Conservation (phyloP, 2,888 invertebrate species). For the Autographa gamma region DNA sequence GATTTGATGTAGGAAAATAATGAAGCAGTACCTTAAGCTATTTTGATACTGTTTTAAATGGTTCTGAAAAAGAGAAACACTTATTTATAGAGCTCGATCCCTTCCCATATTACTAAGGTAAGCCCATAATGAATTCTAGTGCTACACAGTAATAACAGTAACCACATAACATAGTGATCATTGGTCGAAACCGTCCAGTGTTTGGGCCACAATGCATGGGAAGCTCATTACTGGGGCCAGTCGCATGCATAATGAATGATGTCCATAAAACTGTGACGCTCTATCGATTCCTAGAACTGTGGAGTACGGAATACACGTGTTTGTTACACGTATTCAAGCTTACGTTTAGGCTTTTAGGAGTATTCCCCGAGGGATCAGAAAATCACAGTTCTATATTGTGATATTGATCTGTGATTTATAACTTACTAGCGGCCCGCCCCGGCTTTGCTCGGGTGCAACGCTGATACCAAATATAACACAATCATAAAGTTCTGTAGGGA, state of each 20-base stretch:
- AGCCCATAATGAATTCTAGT: conserved; percentile 8
- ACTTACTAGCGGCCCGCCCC: no score
- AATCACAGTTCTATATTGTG: background rate
- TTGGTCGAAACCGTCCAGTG: conserved; percentile 27
- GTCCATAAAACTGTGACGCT: conserved; percentile 60
- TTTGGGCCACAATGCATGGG: conserved; percentile 58
- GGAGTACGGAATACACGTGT: conserved; percentile 16
- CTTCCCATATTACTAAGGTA: background rate
- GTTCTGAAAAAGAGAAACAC: no score
- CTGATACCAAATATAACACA: no score
- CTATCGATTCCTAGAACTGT: conserved; percentile 48
- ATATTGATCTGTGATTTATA: no score
- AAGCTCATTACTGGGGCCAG: conserved; percentile 62
- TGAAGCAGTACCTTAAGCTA: no score
- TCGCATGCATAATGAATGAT: conserved; percentile 69
- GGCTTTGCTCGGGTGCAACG: no score
- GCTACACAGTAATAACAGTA: conserved; percentile 14
- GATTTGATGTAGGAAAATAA: no score
- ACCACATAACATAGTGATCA: conserved; percentile 20
- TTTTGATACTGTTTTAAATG: no score
- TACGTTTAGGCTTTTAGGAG: background rate
- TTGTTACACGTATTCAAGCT: conserved; percentile 2
- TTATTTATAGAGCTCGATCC: no score
- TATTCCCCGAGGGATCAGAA: background rate
- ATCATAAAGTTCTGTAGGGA: no score